Percentiles rank a stretch among this genome's conserved stretches.
Evolutionary conservation across 2,797 vertebrate genomes (phyloP).

Genomic region (Sylvia borin): DNA sequence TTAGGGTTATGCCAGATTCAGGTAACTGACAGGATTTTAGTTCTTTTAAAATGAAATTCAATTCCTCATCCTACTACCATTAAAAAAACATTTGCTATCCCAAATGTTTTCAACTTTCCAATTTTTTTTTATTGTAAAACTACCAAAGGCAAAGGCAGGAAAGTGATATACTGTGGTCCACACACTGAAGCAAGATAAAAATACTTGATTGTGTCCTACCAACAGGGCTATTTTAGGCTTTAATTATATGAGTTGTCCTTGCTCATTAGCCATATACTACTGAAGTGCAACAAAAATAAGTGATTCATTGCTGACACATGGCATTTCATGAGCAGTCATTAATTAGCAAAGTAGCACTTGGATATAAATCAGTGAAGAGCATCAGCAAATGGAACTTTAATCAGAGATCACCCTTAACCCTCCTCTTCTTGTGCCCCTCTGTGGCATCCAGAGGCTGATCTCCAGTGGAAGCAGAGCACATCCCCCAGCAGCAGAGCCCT

Average conservation of each 20-base stretch:
- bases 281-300: slow-evolving; percentile 76
- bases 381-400: slow-evolving; percentile 71
- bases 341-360: slow-evolving; percentile 75
- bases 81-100: not conserved
- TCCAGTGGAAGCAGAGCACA: slow-evolving; percentile 33
- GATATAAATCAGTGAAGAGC: slow-evolving; percentile 74
- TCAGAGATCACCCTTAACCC: slow-evolving; percentile 60
- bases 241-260: slow-evolving; percentile 78
- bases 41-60: not conserved
- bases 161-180: not conserved
- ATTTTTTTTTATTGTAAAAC: not conserved
- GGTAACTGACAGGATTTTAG: not conserved
- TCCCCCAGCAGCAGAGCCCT: slow-evolving; percentile 15
- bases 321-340: slow-evolving; percentile 77
- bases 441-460: slow-evolving; percentile 6
- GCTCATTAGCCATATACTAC: slow-evolving; percentile 72
- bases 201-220: slow-evolving; percentile 44
- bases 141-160: not conserved
- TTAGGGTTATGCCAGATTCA: not conserved
- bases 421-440: not conserved
- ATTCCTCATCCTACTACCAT: not conserved
- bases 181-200: slow-evolving; percentile 22
- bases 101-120: not conserved
- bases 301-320: slow-evolving; percentile 80
- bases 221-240: slow-evolving; percentile 71